phyloP scores from a whole-genome alignment of 37 sponge, comb jelly and placozoan species.

The Mnemiopsis leidyi region DNA sequence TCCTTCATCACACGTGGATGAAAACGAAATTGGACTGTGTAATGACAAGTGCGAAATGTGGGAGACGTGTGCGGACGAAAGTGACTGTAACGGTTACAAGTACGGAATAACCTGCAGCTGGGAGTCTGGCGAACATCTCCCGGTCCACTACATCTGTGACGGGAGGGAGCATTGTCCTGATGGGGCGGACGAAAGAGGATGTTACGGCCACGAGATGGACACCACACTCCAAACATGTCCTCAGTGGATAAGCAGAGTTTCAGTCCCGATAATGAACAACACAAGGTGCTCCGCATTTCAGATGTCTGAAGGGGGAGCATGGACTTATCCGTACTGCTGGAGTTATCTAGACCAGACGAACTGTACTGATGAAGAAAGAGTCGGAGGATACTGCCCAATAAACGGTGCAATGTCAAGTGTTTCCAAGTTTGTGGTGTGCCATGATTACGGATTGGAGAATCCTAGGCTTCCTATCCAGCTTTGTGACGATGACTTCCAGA shows the following conservation, averaged over 20 bases:
- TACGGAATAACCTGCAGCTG: background rate
- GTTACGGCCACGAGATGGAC: background rate
- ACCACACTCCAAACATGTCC: background rate
- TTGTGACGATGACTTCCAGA: background rate
- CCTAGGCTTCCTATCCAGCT: background rate
- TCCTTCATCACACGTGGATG: background rate
- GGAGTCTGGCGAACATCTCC: background rate
- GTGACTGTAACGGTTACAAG: background rate
- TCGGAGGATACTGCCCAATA: background rate
- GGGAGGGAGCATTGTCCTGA: background rate
- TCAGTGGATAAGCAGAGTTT: background rate
- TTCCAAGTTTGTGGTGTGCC: background rate
- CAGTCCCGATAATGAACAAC: background rate
- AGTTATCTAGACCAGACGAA: background rate
- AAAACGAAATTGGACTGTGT: background rate
- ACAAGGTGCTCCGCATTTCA: background rate
- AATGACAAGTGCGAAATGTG: background rate
- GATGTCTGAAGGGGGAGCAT: background rate
- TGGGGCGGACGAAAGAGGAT: background rate
- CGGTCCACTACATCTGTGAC: background rate
- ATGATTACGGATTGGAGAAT: background rate
- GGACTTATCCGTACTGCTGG: background rate
- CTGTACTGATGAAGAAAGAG: background rate
- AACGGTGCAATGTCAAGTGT: background rate
- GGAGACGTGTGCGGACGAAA: background rate